Percentiles rank a stretch among this genome's conserved stretches.
phyloP scores from a whole-genome alignment of 2,113 vertebrate genomes.

The Lamprotornis superbus region DNA sequence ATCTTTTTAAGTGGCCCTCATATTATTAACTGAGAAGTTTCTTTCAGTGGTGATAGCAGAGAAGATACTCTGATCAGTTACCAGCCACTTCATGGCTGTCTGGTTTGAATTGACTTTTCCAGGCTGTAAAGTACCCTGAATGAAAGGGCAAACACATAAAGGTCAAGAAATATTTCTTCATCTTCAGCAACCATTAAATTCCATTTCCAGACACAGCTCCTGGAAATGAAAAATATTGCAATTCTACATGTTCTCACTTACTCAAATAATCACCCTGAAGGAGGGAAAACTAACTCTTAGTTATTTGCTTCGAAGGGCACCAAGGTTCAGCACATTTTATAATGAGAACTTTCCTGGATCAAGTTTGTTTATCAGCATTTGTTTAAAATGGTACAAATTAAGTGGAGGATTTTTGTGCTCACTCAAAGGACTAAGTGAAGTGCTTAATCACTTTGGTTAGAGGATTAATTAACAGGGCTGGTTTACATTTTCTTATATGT shows the following conservation, averaged over 20 bases:
- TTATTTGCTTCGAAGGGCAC: neutral
- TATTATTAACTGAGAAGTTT: neutral
- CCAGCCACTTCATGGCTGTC: neutral
- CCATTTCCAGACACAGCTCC: neutral
- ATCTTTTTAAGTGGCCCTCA: neutral
- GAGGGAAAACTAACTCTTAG: neutral
- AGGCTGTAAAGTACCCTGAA: neutral
- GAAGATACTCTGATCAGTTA: neutral
- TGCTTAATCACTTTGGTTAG: neutral
- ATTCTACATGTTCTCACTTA: neutral
- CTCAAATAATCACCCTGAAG: neutral
- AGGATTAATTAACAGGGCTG: neutral
- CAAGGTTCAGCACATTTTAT: neutral
- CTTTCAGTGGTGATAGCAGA: neutral
- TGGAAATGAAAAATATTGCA: neutral
- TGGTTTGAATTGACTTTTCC: slow-evolving; percentile 44
- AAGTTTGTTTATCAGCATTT: neutral
- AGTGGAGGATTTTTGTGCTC: neutral
- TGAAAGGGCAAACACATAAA: slow-evolving; percentile 24
- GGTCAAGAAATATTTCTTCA: slow-evolving; percentile 42
- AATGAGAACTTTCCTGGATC: neutral
- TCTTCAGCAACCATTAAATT: slow-evolving; percentile 26
- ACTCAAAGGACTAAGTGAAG: neutral
- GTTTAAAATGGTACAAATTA: neutral
- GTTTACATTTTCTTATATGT: neutral